Conservation (phyloP, 2,888 invertebrate genomes). For the Aphelenchoides bicaudatus region DNA sequence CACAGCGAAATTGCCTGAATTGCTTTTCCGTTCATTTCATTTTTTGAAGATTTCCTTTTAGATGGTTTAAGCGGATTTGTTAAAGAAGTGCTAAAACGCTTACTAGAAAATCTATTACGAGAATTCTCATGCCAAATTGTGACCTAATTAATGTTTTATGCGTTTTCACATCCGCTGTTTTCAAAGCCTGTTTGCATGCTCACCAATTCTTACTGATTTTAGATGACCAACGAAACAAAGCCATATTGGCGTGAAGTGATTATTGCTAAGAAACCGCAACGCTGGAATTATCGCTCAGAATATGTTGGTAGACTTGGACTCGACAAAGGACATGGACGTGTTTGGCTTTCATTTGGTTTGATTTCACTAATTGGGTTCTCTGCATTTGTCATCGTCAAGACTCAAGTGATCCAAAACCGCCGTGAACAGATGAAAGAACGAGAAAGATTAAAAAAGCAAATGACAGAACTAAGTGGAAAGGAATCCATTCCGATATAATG, state of each 20-base stretch:
- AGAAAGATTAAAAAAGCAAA: constrained; percentile 33
- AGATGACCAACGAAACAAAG: constrained; percentile 2
- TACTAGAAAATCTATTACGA: too few species aligned
- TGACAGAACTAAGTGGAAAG: constrained; percentile 29
- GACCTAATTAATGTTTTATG: too few species aligned
- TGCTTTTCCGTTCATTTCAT: too few species aligned
- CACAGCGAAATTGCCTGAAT: too few species aligned
- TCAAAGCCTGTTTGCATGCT: too few species aligned
- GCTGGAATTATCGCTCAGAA: constrained; percentile 53
- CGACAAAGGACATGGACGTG: constrained; percentile 45
- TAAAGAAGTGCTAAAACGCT: too few species aligned
- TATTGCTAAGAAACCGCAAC: constrained; percentile 39
- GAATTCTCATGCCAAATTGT: too few species aligned
- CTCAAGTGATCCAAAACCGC: constrained; percentile 42
- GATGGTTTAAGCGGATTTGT: too few species aligned
- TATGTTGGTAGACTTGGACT: constrained; percentile 42
- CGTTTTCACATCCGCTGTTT: too few species aligned
- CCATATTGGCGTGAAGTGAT: constrained; percentile 34
- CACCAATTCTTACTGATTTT: too few species aligned
- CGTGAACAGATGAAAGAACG: constrained; percentile 49
- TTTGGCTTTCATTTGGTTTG: constrained; percentile 45
- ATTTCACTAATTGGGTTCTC: constrained; percentile 49
- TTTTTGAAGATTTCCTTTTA: too few species aligned
- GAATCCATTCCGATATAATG: too few species aligned
- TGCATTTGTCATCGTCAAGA: constrained; percentile 45